Percentiles rank a stretch among this genome's conserved stretches.
phyloP scores from a whole-genome alignment of 2,888 invertebrate species.

The Conops quadrifasciatus region DNA sequence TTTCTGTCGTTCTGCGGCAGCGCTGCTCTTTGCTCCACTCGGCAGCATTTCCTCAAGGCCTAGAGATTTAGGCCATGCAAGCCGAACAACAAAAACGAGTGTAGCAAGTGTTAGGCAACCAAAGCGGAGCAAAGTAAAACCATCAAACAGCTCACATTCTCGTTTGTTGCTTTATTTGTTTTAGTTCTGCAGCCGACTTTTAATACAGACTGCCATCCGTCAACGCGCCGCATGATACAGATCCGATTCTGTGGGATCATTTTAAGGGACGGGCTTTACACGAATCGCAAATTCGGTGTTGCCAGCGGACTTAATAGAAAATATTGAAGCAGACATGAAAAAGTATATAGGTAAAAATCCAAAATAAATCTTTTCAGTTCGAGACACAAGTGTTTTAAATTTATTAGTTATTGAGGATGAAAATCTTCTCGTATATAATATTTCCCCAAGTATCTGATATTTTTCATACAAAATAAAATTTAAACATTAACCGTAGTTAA shows the following conservation, averaged over 20 bases:
- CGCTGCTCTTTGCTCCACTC: constrained; percentile 35
- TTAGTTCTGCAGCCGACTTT: constrained; percentile 23
- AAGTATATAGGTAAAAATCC: too few relatives aligned
- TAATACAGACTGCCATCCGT: background rate
- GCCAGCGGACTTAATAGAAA: background rate
- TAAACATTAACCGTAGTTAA: too few relatives aligned
- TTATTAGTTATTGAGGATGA: too few relatives aligned
- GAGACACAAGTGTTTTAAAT: too few relatives aligned
- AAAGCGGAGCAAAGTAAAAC: constrained; percentile 34
- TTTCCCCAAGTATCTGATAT: too few relatives aligned
- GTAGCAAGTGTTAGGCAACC: constrained; percentile 34
- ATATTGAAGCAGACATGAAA: too few relatives aligned
- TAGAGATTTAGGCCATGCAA: constrained; percentile 49
- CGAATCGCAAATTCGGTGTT: background rate
- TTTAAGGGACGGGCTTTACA: background rate
- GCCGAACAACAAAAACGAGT: constrained; percentile 33
- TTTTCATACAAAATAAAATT: too few relatives aligned
- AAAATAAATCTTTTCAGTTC: too few relatives aligned
- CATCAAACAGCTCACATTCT: constrained; percentile 31
- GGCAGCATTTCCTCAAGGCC: constrained; percentile 48
- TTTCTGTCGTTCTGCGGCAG: constrained; percentile 20
- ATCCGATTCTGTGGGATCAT: background rate
- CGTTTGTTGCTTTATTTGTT: constrained; percentile 26
- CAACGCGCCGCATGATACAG: background rate
- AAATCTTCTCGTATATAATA: too few relatives aligned